A percentile compares a stretch with the other conserved stretches of the same genome.
Conservation (phyloP, 2,888 invertebrate genomes). For the Heliothis peltigera region DNA sequence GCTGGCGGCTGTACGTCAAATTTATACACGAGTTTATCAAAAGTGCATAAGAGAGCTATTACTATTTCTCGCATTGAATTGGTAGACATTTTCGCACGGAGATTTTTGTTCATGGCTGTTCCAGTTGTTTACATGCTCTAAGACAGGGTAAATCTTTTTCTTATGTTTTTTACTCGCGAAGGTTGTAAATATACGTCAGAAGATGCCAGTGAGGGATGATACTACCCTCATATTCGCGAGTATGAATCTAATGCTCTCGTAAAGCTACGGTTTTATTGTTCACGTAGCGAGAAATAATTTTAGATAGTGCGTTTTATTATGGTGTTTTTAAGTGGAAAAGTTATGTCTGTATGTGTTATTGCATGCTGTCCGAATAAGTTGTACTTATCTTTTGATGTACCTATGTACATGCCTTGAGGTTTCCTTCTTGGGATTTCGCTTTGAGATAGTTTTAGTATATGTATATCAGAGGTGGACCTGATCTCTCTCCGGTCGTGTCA, state of each 20-base stretch:
- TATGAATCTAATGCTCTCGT: conserved; percentile 34
- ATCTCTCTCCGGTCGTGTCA: no score
- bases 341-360: not conserved
- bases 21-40: no score
- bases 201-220: conserved; percentile 38
- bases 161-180: conserved; percentile 17
- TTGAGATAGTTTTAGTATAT: no score
- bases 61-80: no score
- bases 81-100: no score
- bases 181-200: conserved; percentile 45
- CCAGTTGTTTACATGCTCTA: not conserved
- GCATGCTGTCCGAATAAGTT: not conserved
- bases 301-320: conserved; percentile 34
- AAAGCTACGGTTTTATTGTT: conserved; percentile 26
- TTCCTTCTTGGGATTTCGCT: no score
- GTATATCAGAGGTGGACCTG: no score
- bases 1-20: no score
- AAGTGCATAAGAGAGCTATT: no score
- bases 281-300: conserved; percentile 15
- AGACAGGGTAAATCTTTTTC: conserved; percentile 22
- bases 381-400: not conserved
- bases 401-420: no score
- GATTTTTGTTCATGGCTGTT: no score
- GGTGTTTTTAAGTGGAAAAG: conserved; percentile 1
- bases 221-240: conserved; percentile 24